phyloP scores from a whole-genome alignment of 1,140 invertebrate species.

The Parasteatoda tepidariorum region DNA sequence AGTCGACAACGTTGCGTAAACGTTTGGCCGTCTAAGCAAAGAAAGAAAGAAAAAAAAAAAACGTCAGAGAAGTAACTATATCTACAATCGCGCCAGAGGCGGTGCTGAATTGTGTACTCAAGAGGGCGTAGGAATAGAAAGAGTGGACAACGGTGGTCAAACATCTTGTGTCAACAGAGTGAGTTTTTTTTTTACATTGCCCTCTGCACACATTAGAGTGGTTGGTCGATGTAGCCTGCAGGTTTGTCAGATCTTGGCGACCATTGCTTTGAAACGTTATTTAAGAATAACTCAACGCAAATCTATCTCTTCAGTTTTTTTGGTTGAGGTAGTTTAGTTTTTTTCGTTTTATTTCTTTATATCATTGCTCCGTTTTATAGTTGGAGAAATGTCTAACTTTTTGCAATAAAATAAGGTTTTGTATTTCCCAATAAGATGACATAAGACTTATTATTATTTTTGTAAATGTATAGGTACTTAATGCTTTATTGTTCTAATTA shows the following conservation, averaged over 20 bases:
- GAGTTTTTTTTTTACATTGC: slow-evolving; percentile 23
- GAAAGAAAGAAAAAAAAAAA: slow-evolving; percentile 26
- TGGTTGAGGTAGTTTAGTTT: too few species aligned
- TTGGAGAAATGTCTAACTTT: too few species aligned
- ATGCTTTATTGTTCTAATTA: too few species aligned
- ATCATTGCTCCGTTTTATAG: too few species aligned
- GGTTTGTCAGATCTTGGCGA: slow-evolving; percentile 26
- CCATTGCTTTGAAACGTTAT: too few species aligned
- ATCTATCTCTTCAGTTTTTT: too few species aligned
- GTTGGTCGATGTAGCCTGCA: not conserved
- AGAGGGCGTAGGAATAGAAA: slow-evolving; percentile 55
- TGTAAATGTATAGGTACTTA: too few species aligned
- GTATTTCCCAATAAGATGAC: too few species aligned
- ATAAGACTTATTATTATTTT: too few species aligned
- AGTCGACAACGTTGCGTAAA: slow-evolving; percentile 22
- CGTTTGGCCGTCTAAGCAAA: slow-evolving; percentile 1
- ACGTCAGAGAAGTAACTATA: slow-evolving; percentile 29
- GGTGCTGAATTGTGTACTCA: slow-evolving; percentile 40
- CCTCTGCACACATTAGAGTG: slow-evolving; percentile 6
- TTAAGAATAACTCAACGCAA: too few species aligned
- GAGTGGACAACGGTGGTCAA: slow-evolving; percentile 52
- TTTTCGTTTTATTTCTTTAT: too few species aligned
- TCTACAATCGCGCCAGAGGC: slow-evolving; percentile 22
- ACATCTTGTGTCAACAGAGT: slow-evolving; percentile 55
- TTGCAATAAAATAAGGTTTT: too few species aligned